Evolutionary conservation across 2,797 vertebrate species (phyloP), one percentile per base, ranked within the genome.

Genomic region (Masticophis lateralis): DNA sequence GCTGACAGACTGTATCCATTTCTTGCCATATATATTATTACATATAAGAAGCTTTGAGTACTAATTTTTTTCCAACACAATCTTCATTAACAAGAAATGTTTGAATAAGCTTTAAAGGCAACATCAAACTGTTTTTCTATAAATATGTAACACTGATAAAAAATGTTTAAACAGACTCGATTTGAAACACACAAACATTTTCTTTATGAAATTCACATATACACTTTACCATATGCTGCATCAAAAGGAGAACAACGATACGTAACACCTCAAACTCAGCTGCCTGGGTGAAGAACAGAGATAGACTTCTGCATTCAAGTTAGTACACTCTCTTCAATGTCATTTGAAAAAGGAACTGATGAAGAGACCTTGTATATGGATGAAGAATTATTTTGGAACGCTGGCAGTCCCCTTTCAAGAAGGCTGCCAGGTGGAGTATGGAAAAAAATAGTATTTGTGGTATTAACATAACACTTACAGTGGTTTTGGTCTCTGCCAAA

Each of bases 1-100:
- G 98, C 98, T 98, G 98, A 99, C 98, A 99, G 98, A 98, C 97
- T 97, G 97, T 97, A 97, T 98, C 98, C 98, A 97, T 96, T 97
- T 97, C 96, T 93, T 97, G 96, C 96, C 97, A 93, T 98, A 95
- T 97, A 98, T 98, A 98, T 97, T 96, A 91, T 96, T 97, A 96
- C 95, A 95, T 97, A 95, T 96, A 97, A 98, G 97, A 97, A 96
- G 92, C 93, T 94, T 94, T 96, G 97, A 98, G 98, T 98, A 96
- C 94, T 97, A 97, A 98, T 98, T 98, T 97, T 97, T 95, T 88
- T 63, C 22, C 94, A 97, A 97, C 97, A 98, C 97, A 96, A 97
- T 91, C 87, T 97, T 97, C 97, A 97, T 97, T 98, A 97, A 98
- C 97, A 97, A 97, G 95, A 96, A 96, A 94, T 95, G 94, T 96